These are phyloP conservation scores for Orthonevra nobilis DNA, from an alignment of 2,888 invertebrate species.

Conservation along the genomic window DNA sequence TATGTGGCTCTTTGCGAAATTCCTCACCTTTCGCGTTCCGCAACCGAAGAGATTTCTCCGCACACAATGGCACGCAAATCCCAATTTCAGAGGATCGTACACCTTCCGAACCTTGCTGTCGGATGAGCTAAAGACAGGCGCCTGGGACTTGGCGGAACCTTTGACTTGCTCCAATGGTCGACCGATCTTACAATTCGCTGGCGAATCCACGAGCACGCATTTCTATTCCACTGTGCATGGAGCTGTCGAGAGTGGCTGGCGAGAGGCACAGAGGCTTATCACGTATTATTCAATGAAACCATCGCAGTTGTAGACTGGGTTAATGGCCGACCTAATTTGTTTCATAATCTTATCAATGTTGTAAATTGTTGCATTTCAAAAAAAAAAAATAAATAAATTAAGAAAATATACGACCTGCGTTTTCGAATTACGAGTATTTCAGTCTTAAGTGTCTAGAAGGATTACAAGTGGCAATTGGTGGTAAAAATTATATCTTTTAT, in stretches of 20 bases:
- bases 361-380: neutral
- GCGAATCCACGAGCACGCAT: slow-evolving; percentile 85
- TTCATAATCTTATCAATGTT: slow-evolving; percentile 5
- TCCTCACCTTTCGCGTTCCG: slow-evolving; percentile 73
- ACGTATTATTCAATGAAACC: slow-evolving; percentile 74
- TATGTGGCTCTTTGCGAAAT: slow-evolving; percentile 75
- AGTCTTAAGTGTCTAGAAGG: too few relatives aligned
- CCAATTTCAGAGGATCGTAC: slow-evolving; percentile 84
- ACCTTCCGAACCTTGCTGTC: slow-evolving; percentile 83
- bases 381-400: neutral
- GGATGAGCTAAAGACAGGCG: slow-evolving; percentile 82
- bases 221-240: slow-evolving; percentile 87
- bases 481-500: too few relatives aligned
- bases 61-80: slow-evolving; percentile 85
- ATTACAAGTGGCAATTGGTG: too few relatives aligned
- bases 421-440: too few relatives aligned
- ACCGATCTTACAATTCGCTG: slow-evolving; percentile 84
- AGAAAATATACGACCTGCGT: too few relatives aligned
- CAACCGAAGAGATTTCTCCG: slow-evolving; percentile 77
- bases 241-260: slow-evolving; percentile 86
- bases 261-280: slow-evolving; percentile 85
- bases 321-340: neutral
- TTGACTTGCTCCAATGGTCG: slow-evolving; percentile 76
- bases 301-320: slow-evolving; percentile 71
- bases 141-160: slow-evolving; percentile 82